Conservation (phyloP, 2,113 vertebrate genomes). For the Orthonyx spaldingii region DNA sequence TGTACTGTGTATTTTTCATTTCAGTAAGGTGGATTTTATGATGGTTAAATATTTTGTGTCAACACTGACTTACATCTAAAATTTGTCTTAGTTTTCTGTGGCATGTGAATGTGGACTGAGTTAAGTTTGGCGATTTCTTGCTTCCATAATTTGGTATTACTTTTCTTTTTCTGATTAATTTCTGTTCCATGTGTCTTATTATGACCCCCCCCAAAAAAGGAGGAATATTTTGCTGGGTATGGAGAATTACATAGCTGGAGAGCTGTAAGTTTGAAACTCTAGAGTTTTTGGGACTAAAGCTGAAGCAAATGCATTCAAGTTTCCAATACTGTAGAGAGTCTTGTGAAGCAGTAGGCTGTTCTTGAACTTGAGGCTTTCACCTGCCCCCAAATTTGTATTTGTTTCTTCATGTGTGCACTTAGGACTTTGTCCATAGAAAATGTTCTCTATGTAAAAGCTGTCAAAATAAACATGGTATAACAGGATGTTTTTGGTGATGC, state of each 20-base stretch:
- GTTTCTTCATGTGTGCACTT: background rate
- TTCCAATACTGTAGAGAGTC: background rate
- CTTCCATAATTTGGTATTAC: background rate
- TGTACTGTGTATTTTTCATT: background rate
- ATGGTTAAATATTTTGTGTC: conserved; percentile 5
- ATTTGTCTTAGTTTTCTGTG: background rate
- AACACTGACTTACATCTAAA: background rate
- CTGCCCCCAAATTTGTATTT: background rate
- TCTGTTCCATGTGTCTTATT: background rate
- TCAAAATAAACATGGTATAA: background rate
- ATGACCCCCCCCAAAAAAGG: background rate
- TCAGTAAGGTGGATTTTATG: conserved; percentile 11
- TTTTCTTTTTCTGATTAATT: background rate
- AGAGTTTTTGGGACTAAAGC: background rate
- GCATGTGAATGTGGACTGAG: background rate
- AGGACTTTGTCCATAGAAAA: background rate
- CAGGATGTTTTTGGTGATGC: background rate
- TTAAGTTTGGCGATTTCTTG: background rate
- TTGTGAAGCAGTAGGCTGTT: background rate
- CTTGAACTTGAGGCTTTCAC: background rate
- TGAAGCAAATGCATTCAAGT: background rate
- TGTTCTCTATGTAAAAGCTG: background rate
- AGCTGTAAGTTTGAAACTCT: background rate
- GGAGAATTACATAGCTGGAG: background rate
- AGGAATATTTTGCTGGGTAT: background rate